Conservation (phyloP, 2,113 vertebrate genomes). For the Ameiurus melas region DNA sequence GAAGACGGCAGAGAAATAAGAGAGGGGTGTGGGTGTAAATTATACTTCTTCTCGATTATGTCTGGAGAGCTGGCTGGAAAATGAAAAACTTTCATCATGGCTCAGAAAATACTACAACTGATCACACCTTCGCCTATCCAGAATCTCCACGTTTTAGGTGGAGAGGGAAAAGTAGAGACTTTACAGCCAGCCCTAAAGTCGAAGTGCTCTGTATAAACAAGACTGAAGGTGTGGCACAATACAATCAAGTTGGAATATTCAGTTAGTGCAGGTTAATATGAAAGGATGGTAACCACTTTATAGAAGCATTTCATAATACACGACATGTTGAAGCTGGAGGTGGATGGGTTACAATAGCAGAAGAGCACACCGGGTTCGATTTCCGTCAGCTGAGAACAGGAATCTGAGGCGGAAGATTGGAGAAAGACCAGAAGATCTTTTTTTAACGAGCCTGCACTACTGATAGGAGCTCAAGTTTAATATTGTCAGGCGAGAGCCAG, state of each 20-base stretch:
- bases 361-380: not conserved
- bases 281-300: constrained; percentile 36
- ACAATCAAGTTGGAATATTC: not conserved
- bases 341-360: not conserved
- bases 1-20: not conserved
- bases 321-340: too few relatives aligned
- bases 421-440: not conserved
- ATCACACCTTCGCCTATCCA: not conserved
- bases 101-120: not conserved
- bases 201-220: not conserved
- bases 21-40: not conserved
- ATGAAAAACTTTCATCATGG: constrained; percentile 1
- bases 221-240: not conserved
- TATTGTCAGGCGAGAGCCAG: constrained; percentile 62
- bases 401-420: not conserved
- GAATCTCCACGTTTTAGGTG: not conserved
- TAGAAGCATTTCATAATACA: not conserved
- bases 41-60: not conserved
- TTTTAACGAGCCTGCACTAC: constrained; percentile 60
- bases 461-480: constrained; percentile 66
- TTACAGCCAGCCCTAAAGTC: not conserved
- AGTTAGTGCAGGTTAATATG: not conserved
- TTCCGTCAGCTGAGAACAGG: not conserved
- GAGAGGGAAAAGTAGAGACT: not conserved
- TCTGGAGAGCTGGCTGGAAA: constrained; percentile 7